Percentiles rank a stretch among this genome's conserved stretches.
phyloP scores from a whole-genome alignment of 2,113 vertebrate genomes.

The Takifugu bimaculatus region DNA sequence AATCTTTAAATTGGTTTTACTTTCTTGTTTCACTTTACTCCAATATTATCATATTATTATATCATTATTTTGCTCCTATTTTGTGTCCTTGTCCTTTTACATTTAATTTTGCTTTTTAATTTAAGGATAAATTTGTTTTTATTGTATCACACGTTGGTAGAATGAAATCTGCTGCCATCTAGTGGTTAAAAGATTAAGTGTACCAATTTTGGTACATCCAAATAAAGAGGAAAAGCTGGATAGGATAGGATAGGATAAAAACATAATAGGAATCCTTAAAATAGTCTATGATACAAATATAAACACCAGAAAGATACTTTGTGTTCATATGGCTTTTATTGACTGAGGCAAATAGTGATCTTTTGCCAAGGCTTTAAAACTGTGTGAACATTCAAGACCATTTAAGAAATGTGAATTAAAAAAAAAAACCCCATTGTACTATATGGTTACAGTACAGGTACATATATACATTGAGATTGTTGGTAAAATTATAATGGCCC shows the following conservation, averaged over 20 bases:
- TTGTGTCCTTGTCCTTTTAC: no score
- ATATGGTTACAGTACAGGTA: background rate
- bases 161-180: background rate
- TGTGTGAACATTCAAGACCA: background rate
- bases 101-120: no score
- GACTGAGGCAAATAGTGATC: slow-evolving; percentile 7
- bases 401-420: background rate
- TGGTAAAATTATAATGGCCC: background rate
- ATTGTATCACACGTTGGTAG: no score
- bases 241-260: background rate
- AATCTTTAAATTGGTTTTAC: no score
- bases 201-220: background rate
- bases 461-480: background rate
- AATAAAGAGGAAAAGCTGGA: background rate
- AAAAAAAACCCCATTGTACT: background rate
- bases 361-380: background rate
- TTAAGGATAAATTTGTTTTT: no score
- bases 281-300: no score
- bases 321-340: slow-evolving; percentile 17
- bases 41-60: no score
- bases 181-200: background rate
- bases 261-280: background rate
- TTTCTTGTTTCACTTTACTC: no score
- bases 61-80: no score
- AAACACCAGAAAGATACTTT: background rate